Evolutionary conservation across 1,140 invertebrate species (phyloP).

Genomic region (Brachionus koreanus): DNA sequence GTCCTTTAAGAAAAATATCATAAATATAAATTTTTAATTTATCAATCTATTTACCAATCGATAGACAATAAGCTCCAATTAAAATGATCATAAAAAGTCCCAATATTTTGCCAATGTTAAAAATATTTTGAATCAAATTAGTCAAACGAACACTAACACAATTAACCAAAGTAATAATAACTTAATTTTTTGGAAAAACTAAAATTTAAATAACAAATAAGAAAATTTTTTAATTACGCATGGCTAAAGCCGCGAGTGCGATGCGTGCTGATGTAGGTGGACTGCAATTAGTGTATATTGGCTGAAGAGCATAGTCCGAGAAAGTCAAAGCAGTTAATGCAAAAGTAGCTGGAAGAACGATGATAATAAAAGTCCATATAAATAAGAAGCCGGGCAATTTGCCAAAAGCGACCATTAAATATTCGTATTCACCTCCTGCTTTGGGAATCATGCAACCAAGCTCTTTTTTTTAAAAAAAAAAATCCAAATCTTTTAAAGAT

Average conservation of each 20-base stretch:
- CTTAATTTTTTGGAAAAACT: slow-evolving; percentile 47
- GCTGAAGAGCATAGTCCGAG: slow-evolving; percentile 87
- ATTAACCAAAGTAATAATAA: slow-evolving; percentile 55
- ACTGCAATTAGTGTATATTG: slow-evolving; percentile 63
- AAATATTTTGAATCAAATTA: slow-evolving; percentile 56
- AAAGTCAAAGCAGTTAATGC: slow-evolving; percentile 95
- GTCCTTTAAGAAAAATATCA: slow-evolving; percentile 45
- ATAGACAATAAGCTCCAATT: slow-evolving; percentile 48
- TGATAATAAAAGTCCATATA: slow-evolving; percentile 52
- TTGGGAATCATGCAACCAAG: slow-evolving; percentile 62
- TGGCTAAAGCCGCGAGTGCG: background rate
- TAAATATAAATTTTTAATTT: slow-evolving; percentile 26
- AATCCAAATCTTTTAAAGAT: background rate
- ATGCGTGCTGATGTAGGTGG: background rate
- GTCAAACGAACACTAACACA: slow-evolving; percentile 55
- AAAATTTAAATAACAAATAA: background rate
- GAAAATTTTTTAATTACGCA: slow-evolving; percentile 5
- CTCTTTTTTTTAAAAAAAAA: slow-evolving; percentile 62
- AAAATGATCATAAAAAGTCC: slow-evolving; percentile 56
- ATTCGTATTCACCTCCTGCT: slow-evolving; percentile 45
- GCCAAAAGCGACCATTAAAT: slow-evolving; percentile 59
- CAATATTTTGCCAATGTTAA: slow-evolving; percentile 55
- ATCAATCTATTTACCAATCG: slow-evolving; percentile 16
- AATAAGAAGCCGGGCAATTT: slow-evolving; percentile 52
- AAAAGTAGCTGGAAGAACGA: slow-evolving; percentile 78